A percentile compares a stretch with the other conserved stretches of the same genome.
Evolutionary conservation across 2,797 vertebrate genomes (phyloP).

Genomic region (Lophius americanus): DNA sequence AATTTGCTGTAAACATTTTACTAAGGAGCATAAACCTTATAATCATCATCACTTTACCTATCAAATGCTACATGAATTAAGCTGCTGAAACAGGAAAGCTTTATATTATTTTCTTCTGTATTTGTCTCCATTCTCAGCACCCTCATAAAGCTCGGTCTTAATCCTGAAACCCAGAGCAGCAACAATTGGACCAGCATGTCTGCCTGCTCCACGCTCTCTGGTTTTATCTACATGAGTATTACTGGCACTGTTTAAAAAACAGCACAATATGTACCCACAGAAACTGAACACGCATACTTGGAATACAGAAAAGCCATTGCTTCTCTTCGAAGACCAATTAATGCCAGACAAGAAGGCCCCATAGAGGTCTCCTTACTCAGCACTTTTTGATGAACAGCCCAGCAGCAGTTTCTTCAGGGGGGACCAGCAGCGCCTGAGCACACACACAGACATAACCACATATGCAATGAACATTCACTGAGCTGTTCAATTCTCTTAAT

Average conservation of each 20-base stretch:
- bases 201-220: slow-evolving; percentile 57
- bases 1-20: slow-evolving; percentile 21
- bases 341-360: slow-evolving; percentile 72
- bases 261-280: slow-evolving; percentile 60
- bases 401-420: slow-evolving; percentile 18
- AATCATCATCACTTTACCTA: slow-evolving; percentile 27
- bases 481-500: slow-evolving; percentile 42
- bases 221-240: slow-evolving; percentile 62
- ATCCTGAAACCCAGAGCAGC: slow-evolving; percentile 46
- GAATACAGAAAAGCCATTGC: slow-evolving; percentile 61
- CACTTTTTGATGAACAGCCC: slow-evolving; percentile 44
- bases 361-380: slow-evolving; percentile 68
- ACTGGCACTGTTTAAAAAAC: slow-evolving; percentile 62
- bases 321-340: slow-evolving; percentile 69
- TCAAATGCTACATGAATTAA: slow-evolving; percentile 22
- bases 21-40: slow-evolving; percentile 21
- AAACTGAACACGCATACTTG: slow-evolving; percentile 55
- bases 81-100: slow-evolving; percentile 11
- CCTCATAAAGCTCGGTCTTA: slow-evolving; percentile 46
- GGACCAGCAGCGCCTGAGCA: neutral
- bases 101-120: slow-evolving; percentile 16
- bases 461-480: slow-evolving; percentile 25
- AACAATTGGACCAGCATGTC: slow-evolving; percentile 44
- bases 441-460: slow-evolving; percentile 4
- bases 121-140: slow-evolving; percentile 15